phyloP scores from a whole-genome alignment of 35 echinoderm and acorn worm species.

The Strongylocentrotus purpuratus region DNA sequence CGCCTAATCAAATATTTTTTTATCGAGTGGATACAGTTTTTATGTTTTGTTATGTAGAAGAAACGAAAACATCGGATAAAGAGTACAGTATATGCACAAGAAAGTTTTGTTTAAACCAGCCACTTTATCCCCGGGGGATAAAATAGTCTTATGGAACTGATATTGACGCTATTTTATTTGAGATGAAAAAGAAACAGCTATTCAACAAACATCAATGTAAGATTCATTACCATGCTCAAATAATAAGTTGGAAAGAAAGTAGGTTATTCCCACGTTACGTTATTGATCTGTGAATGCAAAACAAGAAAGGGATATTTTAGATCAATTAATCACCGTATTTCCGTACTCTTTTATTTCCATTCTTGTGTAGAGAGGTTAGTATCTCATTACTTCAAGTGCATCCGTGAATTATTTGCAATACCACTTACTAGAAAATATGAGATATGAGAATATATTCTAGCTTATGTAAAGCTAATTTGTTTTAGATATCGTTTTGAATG shows the following conservation, averaged over 20 bases:
- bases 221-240: not conserved
- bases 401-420: not conserved
- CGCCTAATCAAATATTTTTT: no score
- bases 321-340: not conserved
- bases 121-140: no score
- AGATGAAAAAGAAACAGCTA: not conserved
- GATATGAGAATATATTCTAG: not conserved
- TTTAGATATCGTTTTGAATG: slow-evolving; percentile 8
- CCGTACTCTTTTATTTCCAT: not conserved
- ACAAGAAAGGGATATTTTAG: not conserved
- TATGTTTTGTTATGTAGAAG: no score
- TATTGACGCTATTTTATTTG: not conserved
- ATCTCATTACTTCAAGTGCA: slow-evolving; percentile 17
- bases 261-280: not conserved
- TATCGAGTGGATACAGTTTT: no score
- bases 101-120: no score
- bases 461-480: slow-evolving; percentile 16
- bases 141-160: not conserved
- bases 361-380: not conserved
- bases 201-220: not conserved
- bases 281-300: not conserved
- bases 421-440: not conserved
- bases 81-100: no score
- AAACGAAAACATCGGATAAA: no score
- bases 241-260: not conserved